phyloP scores from a whole-genome alignment of 2,113 vertebrate species.

The Heterotis niloticus region DNA sequence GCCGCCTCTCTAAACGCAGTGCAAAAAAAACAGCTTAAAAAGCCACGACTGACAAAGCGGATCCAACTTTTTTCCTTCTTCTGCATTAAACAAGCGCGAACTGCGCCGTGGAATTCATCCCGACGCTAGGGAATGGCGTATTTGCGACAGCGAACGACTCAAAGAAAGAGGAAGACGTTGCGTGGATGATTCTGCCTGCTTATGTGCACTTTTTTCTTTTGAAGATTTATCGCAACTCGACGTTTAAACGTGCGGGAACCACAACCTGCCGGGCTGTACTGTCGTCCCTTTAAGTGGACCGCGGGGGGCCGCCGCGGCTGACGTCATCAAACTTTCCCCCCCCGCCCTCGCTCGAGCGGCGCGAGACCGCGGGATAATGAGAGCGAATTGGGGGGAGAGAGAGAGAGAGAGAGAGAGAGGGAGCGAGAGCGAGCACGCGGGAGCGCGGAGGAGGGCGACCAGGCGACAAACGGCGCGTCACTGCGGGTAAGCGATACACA shows the following conservation, averaged over 20 bases:
- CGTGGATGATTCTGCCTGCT: not conserved
- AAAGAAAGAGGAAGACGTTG: not conserved
- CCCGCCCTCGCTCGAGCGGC: not conserved
- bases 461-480: not conserved
- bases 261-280: too few species aligned
- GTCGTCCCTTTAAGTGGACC: slow-evolving; percentile 2
- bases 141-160: not conserved
- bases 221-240: not conserved
- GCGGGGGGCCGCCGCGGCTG: not conserved
- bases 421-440: not conserved
- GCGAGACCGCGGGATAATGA: not conserved
- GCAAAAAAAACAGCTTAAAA: too few species aligned
- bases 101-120: too few species aligned
- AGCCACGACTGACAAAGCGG: too few species aligned
- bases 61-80: too few species aligned
- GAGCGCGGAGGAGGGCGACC: not conserved
- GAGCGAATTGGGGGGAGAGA: not conserved
- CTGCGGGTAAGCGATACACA: too few species aligned
- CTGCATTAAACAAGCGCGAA: too few species aligned
- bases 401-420: not conserved
- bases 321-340: slow-evolving; percentile 10
- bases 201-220: too few species aligned
- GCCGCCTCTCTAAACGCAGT: too few species aligned
- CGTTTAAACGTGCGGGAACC: not conserved
- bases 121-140: too few species aligned